A percentile compares a stretch with the other conserved stretches of the same genome.
Conservation (phyloP, 2,888 invertebrate genomes). For the Syritta pipiens region DNA sequence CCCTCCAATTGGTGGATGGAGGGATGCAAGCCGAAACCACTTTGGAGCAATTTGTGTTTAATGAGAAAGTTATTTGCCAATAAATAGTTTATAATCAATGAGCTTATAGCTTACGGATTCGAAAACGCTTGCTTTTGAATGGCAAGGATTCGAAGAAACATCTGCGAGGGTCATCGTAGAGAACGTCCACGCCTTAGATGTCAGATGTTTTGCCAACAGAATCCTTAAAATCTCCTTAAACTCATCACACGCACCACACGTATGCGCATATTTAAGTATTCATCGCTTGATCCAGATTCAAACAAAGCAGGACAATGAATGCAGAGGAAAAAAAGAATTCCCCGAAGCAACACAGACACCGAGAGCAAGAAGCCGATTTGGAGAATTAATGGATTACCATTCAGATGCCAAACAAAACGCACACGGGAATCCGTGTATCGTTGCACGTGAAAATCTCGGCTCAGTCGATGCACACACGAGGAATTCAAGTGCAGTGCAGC, state of each 20-base stretch:
- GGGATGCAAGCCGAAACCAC: too few species aligned
- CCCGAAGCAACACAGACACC: background rate
- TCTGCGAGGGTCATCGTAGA: too few species aligned
- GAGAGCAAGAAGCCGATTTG: slow-evolving; percentile 50
- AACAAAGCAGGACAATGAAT: slow-evolving; percentile 21
- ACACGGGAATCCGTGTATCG: too few species aligned
- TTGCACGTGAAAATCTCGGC: too few species aligned
- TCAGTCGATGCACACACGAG: too few species aligned
- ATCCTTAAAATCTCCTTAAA: slow-evolving; percentile 52
- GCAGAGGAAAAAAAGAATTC: slow-evolving; percentile 19
- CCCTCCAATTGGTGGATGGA: too few species aligned
- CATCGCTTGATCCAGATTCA: slow-evolving; percentile 24
- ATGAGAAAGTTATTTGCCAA: slow-evolving; percentile 31
- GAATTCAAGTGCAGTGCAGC: too few species aligned
- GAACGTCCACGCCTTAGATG: too few species aligned
- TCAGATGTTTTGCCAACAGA: slow-evolving; percentile 65
- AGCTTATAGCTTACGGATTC: background rate
- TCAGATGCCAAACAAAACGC: slow-evolving; percentile 49
- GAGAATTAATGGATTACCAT: slow-evolving; percentile 62
- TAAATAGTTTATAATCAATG: slow-evolving; percentile 32
- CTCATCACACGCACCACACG: slow-evolving; percentile 24
- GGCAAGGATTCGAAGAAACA: too few species aligned
- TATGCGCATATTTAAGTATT: slow-evolving; percentile 13
- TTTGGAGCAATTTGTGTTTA: slow-evolving; percentile 27
- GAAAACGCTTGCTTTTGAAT: slow-evolving; percentile 19